Evolutionary conservation across 2,888 invertebrate genomes (phyloP).

Genomic region (Steinernema scapterisci): DNA sequence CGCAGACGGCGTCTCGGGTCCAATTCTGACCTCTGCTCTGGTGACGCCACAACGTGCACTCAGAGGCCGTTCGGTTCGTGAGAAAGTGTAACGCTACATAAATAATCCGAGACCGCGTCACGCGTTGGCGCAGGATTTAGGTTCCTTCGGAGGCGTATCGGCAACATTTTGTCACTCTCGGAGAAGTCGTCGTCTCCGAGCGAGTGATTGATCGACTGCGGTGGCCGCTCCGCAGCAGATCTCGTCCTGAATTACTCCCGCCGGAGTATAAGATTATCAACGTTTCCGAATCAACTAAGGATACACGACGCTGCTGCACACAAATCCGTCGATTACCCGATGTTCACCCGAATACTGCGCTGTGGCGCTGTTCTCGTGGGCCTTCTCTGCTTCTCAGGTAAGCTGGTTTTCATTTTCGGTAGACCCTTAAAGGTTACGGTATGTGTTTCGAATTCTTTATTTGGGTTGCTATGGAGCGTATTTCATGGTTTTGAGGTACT

Average conservation of each 20-base stretch:
- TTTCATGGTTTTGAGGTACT: too few species aligned
- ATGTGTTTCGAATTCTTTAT: neutral
- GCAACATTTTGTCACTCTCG: constrained; percentile 26
- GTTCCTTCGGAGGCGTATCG: constrained; percentile 2
- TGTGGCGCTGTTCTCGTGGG: neutral
- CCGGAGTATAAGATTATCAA: constrained; percentile 24
- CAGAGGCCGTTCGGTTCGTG: neutral
- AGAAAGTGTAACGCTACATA: constrained; percentile 29
- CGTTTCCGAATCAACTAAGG: constrained; percentile 20
- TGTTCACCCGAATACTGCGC: neutral
- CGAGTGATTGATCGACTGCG: constrained; percentile 23
- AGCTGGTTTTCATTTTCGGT: neutral
- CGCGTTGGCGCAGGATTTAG: neutral
- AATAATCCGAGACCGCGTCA: neutral
- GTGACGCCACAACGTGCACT: constrained; percentile 13
- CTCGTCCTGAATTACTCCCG: constrained; percentile 16
- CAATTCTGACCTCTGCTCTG: constrained; percentile 22
- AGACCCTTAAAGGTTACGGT: neutral
- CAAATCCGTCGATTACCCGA: neutral
- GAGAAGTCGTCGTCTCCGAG: neutral
- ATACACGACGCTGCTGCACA: constrained; percentile 1
- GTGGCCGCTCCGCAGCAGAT: neutral
- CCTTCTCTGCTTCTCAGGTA: neutral
- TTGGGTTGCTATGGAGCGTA: neutral
- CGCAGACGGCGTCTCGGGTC: neutral